Evolutionary conservation across 1,140 invertebrate genomes (phyloP).

Genomic region (Aphelinus certus): DNA sequence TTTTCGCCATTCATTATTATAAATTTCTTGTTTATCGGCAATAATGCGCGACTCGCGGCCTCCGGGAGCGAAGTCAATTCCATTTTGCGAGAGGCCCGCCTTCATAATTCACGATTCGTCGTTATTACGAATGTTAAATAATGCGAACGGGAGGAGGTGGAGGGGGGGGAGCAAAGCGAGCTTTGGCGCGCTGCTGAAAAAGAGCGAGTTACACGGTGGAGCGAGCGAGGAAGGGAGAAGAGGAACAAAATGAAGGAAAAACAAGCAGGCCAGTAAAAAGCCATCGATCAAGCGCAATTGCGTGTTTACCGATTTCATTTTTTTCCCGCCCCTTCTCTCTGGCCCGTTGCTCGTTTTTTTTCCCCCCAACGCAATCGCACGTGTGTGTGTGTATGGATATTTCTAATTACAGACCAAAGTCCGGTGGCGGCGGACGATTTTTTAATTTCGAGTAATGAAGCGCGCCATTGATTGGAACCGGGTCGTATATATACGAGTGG

Average conservation of each 20-base stretch:
- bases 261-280: slow-evolving; percentile 36
- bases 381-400: slow-evolving; percentile 52
- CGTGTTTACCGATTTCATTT: slow-evolving; percentile 37
- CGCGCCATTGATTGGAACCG: slow-evolving; percentile 41
- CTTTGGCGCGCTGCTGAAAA: too few species aligned
- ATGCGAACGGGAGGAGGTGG: not conserved
- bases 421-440: slow-evolving; percentile 53
- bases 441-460: slow-evolving; percentile 62
- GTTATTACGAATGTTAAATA: slow-evolving; percentile 37
- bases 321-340: slow-evolving; percentile 14
- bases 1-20: slow-evolving; percentile 9
- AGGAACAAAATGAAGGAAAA: slow-evolving; percentile 28
- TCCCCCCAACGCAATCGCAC: slow-evolving; percentile 25
- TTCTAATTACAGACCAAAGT: slow-evolving; percentile 59
- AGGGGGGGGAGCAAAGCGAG: not conserved
- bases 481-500: slow-evolving; percentile 35
- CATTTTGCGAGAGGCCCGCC: slow-evolving; percentile 14
- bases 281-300: slow-evolving; percentile 39
- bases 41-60: slow-evolving; percentile 1
- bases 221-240: slow-evolving; percentile 18
- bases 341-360: not conserved
- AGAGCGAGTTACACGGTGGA: not conserved
- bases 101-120: slow-evolving; percentile 33
- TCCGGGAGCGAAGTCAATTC: slow-evolving; percentile 20
- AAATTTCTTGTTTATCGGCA: slow-evolving; percentile 36